These are phyloP conservation scores for Dolichotis patagonum DNA, from an alignment of 2,113 vertebrate species.

Conservation along the genomic window DNA sequence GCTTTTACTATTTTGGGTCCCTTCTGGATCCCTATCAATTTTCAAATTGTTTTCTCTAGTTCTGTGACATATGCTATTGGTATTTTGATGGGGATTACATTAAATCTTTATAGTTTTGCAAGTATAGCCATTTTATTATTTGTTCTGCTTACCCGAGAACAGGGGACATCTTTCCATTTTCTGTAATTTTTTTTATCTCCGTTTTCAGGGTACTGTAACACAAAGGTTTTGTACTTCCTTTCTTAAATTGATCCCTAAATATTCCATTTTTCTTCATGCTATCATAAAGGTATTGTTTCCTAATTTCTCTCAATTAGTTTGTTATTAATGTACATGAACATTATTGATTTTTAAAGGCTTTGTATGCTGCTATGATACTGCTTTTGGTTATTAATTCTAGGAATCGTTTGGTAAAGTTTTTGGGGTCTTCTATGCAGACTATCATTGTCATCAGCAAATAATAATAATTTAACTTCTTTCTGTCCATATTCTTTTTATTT, in stretches of 20 bases:
- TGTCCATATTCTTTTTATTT: no score
- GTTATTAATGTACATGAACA: not conserved
- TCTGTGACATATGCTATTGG: no score
- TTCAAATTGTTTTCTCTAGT: no score
- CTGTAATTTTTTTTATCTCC: not conserved
- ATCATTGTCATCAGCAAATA: not conserved
- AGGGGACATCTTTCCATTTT: not conserved
- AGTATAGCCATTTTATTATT: not conserved
- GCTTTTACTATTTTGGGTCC: not conserved
- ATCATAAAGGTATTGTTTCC: not conserved
- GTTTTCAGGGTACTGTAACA: not conserved
- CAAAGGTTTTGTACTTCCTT: not conserved
- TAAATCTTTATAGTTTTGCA: not conserved
- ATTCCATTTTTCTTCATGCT: not conserved
- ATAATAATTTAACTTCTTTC: not conserved
- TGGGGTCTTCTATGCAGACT: not conserved
- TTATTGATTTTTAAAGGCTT: no score
- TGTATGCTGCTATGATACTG: no score
- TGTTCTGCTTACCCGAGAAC: not conserved
- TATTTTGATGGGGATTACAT: not conserved
- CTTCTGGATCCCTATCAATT: no score
- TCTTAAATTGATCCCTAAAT: not conserved
- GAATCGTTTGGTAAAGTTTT: not conserved
- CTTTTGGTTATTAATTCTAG: no score
- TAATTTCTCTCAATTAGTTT: not conserved